Base-by-base conservation (phyloP, 2,797 vertebrate genomes). In the Acanthis flammea region DNA sequence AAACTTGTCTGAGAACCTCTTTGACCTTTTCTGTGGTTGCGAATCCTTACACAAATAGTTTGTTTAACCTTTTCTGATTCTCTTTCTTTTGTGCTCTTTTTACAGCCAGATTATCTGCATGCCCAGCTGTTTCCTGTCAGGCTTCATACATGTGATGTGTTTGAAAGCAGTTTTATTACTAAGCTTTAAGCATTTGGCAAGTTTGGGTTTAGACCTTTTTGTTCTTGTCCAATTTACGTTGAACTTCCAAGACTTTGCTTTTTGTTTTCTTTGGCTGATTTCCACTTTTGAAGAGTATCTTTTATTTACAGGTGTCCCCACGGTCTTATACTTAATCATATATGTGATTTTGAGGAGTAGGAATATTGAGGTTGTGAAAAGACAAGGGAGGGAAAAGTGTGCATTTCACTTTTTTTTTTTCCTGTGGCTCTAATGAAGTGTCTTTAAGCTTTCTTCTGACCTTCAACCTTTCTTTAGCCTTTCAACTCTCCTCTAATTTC, bases 111-210 rank as follows among this genome's bases (percentile, higher is more conserved):
- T 84, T 94, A 81, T 92, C 37, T 54, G 54, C 19, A 14, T 58
- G 28, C 35, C 39, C 70, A 90, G 78, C 79, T 84, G 80, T 93
- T 94, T 94, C 91, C 91, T 89, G 88, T 89, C 84, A 88, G 58
- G 33, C 25, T 82, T 95, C 77, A 18, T 86, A 48, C 3, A 37
- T 65, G 51, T 76, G 58, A 81, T 76, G 51, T 70, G 41, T 84
- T 81, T 73, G 71, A 82, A 95, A 94, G 77, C 50, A 65, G 33
- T 91, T 95, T 78, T 93, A 65, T 96, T 81, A 66, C 74, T 44
- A 45, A 45, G 63, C 47, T 90, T 88, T 88, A 76, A 58, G 21
- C 4, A 48, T 80, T 93, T 90, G 82, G 70, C 90, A 92, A 83
- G 50, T 83, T 66, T 66, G 13, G 15, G 6, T 66, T 93, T 74